Evolutionary conservation across 2,113 vertebrate genomes (phyloP).

Genomic region (Neolamprologus sp.): DNA sequence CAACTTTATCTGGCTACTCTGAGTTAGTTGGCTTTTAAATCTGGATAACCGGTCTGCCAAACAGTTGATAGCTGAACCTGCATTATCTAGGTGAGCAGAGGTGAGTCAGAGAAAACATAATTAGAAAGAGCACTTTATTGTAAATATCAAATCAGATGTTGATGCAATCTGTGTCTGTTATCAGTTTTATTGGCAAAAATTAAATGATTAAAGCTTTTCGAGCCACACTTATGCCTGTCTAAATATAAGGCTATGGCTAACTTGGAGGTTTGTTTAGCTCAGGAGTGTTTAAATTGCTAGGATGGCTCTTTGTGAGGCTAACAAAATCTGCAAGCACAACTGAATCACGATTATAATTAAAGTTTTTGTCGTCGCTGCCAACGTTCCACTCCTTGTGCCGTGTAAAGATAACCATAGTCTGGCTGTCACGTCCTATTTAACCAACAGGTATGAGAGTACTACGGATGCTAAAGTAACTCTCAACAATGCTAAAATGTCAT

Average conservation of each 20-base stretch:
- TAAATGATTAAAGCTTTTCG: not conserved
- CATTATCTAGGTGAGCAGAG: not conserved
- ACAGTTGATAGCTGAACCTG: not conserved
- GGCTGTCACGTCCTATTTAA: not conserved
- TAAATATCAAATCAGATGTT: not conserved
- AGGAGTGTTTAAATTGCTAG: not conserved
- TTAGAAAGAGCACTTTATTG: not conserved
- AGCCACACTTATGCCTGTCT: not conserved
- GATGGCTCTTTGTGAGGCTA: not conserved
- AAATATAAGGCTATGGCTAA: not conserved
- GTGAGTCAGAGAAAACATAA: not conserved
- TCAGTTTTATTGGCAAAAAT: not conserved
- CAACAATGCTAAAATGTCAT: not conserved
- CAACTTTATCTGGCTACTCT: constrained; percentile 13
- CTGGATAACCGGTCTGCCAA: not conserved
- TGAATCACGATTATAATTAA: not conserved
- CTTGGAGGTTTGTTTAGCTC: not conserved
- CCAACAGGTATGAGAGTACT: not conserved
- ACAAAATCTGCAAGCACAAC: not conserved
- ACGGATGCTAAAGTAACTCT: not conserved
- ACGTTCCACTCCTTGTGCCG: not conserved
- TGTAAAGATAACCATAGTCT: not conserved
- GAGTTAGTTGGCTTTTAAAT: constrained; percentile 1
- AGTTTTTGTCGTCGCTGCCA: not conserved
- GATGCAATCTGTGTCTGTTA: not conserved